phyloP scores from a whole-genome alignment of 2,797 vertebrate genomes.

The Enteromius unitaeniatus region DNA sequence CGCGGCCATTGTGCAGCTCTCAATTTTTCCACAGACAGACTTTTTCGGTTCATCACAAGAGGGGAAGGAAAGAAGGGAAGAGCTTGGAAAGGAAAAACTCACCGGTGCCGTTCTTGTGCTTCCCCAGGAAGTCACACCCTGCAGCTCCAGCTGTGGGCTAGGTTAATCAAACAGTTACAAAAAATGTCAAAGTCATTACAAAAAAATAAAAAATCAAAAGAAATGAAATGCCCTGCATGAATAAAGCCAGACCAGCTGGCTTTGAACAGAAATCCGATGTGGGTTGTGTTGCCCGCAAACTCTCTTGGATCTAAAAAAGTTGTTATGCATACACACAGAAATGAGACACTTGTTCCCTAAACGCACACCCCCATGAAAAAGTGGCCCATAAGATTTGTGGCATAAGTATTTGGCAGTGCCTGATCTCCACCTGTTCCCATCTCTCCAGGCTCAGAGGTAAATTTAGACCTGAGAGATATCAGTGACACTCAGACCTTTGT shows the following conservation, averaged over 20 bases:
- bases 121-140: constrained; percentile 95
- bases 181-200: constrained; percentile 60
- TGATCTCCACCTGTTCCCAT: constrained; percentile 87
- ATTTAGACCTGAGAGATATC: constrained; percentile 93
- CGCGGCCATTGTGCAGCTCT: constrained; percentile 20
- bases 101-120: constrained; percentile 89
- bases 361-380: constrained; percentile 56
- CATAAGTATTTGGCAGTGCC: constrained; percentile 86
- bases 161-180: constrained; percentile 81
- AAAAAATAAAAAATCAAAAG: constrained; percentile 42
- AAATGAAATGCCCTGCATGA: constrained; percentile 83
- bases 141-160: constrained; percentile 94
- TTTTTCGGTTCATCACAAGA: constrained; percentile 50
- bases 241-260: constrained; percentile 99
- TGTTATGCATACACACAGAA: constrained; percentile 52
- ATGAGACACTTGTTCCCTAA: constrained; percentile 48
- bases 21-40: constrained; percentile 56
- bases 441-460: constrained; percentile 84
- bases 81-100: constrained; percentile 80
- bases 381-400: constrained; percentile 83
- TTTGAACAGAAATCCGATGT: constrained; percentile 94
- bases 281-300: constrained; percentile 87
- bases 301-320: constrained; percentile 83
- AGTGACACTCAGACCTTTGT: constrained; percentile 88
- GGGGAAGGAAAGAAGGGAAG: constrained; percentile 60